A percentile compares a stretch with the other conserved stretches of the same genome.
phyloP scores from a whole-genome alignment of 2,113 vertebrate species.

The Polypterus bichir region DNA sequence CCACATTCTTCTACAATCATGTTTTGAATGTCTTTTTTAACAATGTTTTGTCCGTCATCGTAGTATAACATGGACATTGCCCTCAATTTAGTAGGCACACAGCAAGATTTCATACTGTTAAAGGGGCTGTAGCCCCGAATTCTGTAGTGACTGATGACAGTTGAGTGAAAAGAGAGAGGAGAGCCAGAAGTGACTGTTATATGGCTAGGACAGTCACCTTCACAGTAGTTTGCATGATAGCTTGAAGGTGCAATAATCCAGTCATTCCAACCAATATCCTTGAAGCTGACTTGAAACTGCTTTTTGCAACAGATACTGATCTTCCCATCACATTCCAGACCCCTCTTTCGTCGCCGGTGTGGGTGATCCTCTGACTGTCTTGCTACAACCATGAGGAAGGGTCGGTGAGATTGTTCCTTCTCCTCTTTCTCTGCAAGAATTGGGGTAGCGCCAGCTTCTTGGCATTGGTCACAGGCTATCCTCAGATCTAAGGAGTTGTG shows the following conservation, averaged over 20 bases:
- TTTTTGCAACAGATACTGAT: conserved; percentile 92
- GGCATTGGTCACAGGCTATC: conserved; percentile 75
- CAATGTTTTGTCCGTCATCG: conserved; percentile 91
- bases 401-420: conserved; percentile 81
- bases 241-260: conserved; percentile 95
- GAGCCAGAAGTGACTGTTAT: conserved; percentile 83
- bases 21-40: conserved; percentile 96
- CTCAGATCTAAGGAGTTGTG: conserved; percentile 57
- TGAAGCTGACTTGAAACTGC: conserved; percentile 92
- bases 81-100: conserved; percentile 88
- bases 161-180: conserved; percentile 87
- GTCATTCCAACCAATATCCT: conserved; percentile 95
- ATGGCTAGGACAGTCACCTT: conserved; percentile 89
- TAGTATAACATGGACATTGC: conserved; percentile 98
- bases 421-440: conserved; percentile 63
- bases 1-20: conserved; percentile 98
- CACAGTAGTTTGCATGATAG: conserved; percentile 95
- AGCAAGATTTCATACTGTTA: conserved; percentile 85
- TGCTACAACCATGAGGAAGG: conserved; percentile 88
- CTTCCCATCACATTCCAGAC: conserved; percentile 92
- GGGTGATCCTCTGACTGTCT: conserved; percentile 62
- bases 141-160: conserved; percentile 94
- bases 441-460: conserved; percentile 63
- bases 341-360: conserved; percentile 65
- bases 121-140: conserved; percentile 87